These are phyloP conservation scores for Puntigrus tetrazona DNA, from an alignment of 2,113 vertebrate genomes.

Conservation along the genomic window DNA sequence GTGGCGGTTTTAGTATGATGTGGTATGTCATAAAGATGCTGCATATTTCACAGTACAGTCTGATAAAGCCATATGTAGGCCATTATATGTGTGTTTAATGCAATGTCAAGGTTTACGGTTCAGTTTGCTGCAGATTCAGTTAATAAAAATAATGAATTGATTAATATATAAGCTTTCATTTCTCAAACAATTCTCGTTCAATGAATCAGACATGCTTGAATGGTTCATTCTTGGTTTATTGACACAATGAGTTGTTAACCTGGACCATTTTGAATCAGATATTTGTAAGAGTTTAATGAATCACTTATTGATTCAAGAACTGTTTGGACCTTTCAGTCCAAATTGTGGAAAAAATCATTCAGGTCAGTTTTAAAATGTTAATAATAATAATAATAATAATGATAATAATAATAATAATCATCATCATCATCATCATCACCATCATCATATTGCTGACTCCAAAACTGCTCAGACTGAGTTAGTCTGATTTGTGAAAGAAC, in stretches of 20 bases:
- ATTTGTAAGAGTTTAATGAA: neutral
- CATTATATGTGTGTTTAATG: neutral
- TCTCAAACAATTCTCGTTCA: neutral
- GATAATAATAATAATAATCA: no score
- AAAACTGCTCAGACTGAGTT: neutral
- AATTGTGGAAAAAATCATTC: neutral
- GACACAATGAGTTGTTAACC: neutral
- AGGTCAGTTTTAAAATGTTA: no score
- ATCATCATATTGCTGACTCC: neutral
- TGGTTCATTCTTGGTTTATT: neutral
- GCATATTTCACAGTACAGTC: neutral
- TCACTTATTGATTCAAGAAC: neutral
- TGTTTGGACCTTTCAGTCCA: neutral
- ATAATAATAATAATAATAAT: no score
- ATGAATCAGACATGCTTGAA: neutral
- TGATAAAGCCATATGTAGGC: neutral
- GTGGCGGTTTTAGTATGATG: neutral
- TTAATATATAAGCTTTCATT: neutral
- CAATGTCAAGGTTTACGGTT: neutral
- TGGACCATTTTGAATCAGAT: neutral
- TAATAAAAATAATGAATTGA: neutral
- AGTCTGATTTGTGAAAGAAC: neutral
- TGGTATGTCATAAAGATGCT: neutral
- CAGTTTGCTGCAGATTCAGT: neutral
- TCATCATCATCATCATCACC: no score